Percentiles rank a stretch among this genome's conserved stretches.
Evolutionary conservation across 2,797 vertebrate species (phyloP).

Genomic region (Streptopelia turtur): DNA sequence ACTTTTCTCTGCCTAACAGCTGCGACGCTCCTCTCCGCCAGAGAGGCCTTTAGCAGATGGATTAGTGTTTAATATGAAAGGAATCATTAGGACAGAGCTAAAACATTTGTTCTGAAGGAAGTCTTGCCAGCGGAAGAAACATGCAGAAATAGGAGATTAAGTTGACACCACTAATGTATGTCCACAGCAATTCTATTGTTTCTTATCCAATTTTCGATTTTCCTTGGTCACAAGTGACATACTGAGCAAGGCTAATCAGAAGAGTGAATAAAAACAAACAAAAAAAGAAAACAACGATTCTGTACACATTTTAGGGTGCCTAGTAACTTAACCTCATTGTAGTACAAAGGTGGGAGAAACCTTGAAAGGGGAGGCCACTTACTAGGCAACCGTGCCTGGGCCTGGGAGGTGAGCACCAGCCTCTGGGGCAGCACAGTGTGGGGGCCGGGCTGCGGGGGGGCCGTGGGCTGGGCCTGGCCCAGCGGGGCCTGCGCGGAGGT

Average conservation of each 20-base stretch:
- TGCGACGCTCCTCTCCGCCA: not conserved
- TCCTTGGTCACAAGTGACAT: conserved; percentile 64
- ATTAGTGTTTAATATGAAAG: conserved; percentile 74
- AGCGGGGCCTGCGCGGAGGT: conserved; percentile 80
- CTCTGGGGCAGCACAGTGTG: conserved; percentile 93
- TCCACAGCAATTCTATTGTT: conserved; percentile 76
- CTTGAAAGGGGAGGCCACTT: conserved; percentile 89
- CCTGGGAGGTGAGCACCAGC: conserved; percentile 97
- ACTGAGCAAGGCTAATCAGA: conserved; percentile 70
- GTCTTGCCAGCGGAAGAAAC: conserved; percentile 73
- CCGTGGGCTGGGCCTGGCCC: conserved; percentile 84
- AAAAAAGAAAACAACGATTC: conserved; percentile 73
- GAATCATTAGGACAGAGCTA: conserved; percentile 66
- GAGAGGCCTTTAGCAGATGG: conserved; percentile 70
- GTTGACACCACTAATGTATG: conserved; percentile 77
- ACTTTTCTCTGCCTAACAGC: conserved; percentile 61
- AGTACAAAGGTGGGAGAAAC: conserved; percentile 79
- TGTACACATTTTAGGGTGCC: conserved; percentile 74
- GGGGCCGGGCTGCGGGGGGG: conserved; percentile 88
- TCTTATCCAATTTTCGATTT: conserved; percentile 71
- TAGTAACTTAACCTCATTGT: conserved; percentile 74
- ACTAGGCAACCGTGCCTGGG: conserved; percentile 99
- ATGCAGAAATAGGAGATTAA: conserved; percentile 78
- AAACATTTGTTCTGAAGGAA: conserved; percentile 68
- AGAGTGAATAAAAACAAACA: conserved; percentile 32